These are phyloP conservation scores for Macrotis lagotis DNA, from an alignment of 2,113 vertebrate genomes.

Conservation along the genomic window DNA sequence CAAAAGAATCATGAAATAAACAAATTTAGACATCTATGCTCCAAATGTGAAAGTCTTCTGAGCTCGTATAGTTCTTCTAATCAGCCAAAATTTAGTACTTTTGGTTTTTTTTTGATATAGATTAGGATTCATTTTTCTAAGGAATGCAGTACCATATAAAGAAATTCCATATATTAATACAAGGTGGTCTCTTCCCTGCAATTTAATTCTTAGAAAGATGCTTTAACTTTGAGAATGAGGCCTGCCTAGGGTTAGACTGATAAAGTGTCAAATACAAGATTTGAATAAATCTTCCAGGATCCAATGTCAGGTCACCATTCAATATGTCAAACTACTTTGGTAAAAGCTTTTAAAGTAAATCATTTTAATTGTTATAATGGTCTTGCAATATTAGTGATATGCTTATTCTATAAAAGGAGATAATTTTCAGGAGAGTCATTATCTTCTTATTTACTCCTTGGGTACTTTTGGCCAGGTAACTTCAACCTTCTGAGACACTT, in stretches of 20 bases:
- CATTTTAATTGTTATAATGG: slow-evolving; percentile 13
- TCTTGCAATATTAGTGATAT: slow-evolving; percentile 39
- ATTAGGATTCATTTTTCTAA: not conserved
- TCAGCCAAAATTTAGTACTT: not conserved
- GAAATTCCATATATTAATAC: not conserved
- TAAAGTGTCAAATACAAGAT: not conserved
- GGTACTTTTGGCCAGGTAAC: not conserved
- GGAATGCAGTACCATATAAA: not conserved
- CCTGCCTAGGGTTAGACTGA: too few relatives aligned
- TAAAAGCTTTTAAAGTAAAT: not conserved
- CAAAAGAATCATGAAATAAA: too few relatives aligned
- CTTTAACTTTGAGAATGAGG: too few relatives aligned
- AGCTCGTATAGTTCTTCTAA: not conserved
- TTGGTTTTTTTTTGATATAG: not conserved
- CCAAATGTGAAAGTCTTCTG: not conserved
- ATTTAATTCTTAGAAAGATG: not conserved
- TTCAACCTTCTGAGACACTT: not conserved
- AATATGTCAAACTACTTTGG: not conserved
- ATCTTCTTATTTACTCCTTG: not conserved
- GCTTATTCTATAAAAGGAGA: not conserved
- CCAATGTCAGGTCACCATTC: not conserved
- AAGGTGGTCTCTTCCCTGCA: not conserved
- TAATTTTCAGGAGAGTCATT: not conserved
- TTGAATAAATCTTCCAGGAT: not conserved
- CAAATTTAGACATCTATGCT: not conserved